A percentile compares a stretch with the other conserved stretches of the same genome.
These are phyloP conservation scores for Kryphioiulus occultus DNA, from an alignment of 2,888 invertebrate species.

Conservation along the genomic window DNA sequence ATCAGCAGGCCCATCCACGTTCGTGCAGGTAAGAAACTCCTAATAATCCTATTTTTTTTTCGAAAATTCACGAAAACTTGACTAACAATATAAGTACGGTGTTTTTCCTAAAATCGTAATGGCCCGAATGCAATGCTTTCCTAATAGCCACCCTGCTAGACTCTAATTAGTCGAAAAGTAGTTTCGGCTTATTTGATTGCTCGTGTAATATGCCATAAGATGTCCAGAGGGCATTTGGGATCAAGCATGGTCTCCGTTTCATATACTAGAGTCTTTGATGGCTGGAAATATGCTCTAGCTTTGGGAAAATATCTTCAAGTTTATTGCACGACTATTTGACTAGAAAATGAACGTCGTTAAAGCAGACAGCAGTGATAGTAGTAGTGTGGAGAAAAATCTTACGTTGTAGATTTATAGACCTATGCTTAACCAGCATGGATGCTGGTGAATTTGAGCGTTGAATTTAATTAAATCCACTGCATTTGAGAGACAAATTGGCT, in stretches of 20 bases:
- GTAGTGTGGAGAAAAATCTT: neutral
- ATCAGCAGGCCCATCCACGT: constrained; percentile 49
- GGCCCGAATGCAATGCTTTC: neutral
- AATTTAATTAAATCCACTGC: no score
- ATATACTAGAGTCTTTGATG: neutral
- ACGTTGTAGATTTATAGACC: no score
- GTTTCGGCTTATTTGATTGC: neutral
- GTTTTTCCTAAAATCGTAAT: neutral
- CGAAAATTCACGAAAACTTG: no score
- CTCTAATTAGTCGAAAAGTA: neutral
- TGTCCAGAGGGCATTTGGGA: neutral
- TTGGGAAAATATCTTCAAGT: neutral
- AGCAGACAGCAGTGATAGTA: neutral
- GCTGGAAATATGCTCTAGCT: neutral
- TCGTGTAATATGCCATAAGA: neutral
- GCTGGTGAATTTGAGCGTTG: no score
- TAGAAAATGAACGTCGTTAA: neutral
- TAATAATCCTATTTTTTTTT: no score
- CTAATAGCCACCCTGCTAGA: neutral
- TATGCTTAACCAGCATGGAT: no score
- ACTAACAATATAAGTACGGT: no score
- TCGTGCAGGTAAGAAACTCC: constrained; percentile 45
- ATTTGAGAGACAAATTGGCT: no score
- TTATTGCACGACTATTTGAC: neutral
- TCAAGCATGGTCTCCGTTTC: neutral